Conservation (phyloP, 2,113 vertebrate species). For the Tychaedon coryphoeus region DNA sequence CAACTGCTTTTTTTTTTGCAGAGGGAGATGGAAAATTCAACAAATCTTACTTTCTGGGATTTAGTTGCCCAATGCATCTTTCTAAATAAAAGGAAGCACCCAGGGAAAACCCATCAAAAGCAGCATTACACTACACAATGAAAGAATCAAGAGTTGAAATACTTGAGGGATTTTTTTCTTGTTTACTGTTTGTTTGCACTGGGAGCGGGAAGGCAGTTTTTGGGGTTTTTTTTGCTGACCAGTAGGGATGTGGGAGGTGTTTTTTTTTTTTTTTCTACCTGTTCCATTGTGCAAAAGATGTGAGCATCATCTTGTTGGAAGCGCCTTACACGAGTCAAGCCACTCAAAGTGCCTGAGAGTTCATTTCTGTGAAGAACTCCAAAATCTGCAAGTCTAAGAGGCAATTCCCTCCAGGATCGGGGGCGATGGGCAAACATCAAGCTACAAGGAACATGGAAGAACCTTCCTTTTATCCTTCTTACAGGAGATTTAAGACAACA, state of each 20-base stretch:
- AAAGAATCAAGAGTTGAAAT: background rate
- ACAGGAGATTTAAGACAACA: background rate
- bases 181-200: background rate
- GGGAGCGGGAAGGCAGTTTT: background rate
- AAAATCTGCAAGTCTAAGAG: constrained; percentile 90
- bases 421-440: constrained; percentile 92
- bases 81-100: background rate
- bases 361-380: constrained; percentile 94
- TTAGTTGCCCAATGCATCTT: background rate
- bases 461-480: background rate
- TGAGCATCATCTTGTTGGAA: constrained; percentile 98
- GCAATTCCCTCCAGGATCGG: constrained; percentile 93
- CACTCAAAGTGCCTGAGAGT: constrained; percentile 86
- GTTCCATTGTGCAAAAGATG: constrained; percentile 92
- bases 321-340: constrained; percentile 87
- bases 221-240: background rate
- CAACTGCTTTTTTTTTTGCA: background rate
- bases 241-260: background rate
- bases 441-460: constrained; percentile 59
- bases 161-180: background rate
- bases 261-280: constrained; percentile 71
- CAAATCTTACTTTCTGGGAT: background rate
- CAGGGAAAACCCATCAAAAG: fast-evolving
- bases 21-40: background rate
- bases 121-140: background rate